A percentile compares a stretch with the other conserved stretches of the same genome.
Evolutionary conservation across 2,797 vertebrate species (phyloP).

Genomic region (Martes flavigula): DNA sequence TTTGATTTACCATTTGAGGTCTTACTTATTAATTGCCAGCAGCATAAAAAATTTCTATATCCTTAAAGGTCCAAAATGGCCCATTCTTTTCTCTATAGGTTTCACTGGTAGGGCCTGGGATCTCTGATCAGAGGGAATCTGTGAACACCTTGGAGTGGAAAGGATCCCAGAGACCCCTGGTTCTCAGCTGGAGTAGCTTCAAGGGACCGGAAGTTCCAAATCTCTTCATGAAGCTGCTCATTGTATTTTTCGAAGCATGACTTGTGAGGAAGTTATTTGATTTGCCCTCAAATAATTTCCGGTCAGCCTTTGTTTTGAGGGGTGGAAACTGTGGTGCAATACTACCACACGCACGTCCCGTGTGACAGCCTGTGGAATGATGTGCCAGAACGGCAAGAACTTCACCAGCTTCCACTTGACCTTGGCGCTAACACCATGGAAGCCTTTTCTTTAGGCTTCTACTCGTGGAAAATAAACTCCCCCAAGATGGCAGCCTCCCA

Average conservation of each 20-base stretch:
- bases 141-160: neutral
- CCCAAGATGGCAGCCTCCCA: neutral
- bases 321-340: too few relatives aligned
- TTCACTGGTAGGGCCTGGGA: neutral
- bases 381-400: accelerated
- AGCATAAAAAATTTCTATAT: neutral
- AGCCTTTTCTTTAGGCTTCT: neutral
- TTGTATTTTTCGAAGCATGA: neutral
- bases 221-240: neutral
- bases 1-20: neutral
- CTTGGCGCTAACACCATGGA: neutral
- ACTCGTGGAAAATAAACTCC: neutral
- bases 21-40: neutral
- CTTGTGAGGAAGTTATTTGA: neutral
- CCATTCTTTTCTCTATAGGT: neutral
- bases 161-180: neutral
- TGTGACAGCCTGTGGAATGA: neutral
- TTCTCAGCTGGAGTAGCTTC: neutral
- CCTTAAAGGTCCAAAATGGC: neutral
- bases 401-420: neutral
- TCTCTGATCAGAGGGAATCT: neutral
- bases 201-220: neutral
- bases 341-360: neutral
- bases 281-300: neutral
- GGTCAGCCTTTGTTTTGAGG: neutral